Evolutionary conservation across 1,140 invertebrate genomes (phyloP), one percentile per base, ranked within the genome.

Genomic region (Drosophila repleta): DNA sequence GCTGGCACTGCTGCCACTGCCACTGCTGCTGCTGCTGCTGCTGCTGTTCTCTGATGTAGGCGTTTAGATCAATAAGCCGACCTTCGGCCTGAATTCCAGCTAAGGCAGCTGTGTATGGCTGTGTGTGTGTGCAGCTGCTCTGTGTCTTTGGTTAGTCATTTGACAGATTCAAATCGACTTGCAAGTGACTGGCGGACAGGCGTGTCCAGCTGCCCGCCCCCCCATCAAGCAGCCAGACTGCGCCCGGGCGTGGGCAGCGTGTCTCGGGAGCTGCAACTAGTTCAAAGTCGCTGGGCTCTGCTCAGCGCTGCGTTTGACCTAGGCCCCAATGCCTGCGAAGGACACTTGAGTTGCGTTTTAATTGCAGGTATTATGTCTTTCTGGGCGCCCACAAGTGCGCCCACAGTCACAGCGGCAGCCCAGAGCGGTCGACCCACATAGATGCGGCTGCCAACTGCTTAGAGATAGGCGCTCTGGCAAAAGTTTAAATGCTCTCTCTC

Each of bases 341-440:
- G 83, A 79, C 83, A 79, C 83, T 87, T 79, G 75, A 79, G 79
- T 64, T 87, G 79, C 78, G 79, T 88, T 88, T 87, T 88, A 87
- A 87, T 87, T 88, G 83, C 83, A 87, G 84, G 83, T 88, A 88
- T 88, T 88, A 88, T 88, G 84, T 83, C 72, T 84, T 85, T 80
- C 73, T 84, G 57, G 60, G 71, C 63, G 46, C 35, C 52, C 73
- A 80, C 68, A 76, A 85, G 73, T 80, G 76, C 49, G 57, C 51
- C 18, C 32, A 69, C 67, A 65, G 32, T 18, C 29, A 1, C 52
- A 60, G 7, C 29, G 29, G 20, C 6, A 39, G 57, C 45, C 39
- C 39, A 43, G 15, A 18, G 24, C 18, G 45, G 71, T 37, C 73
- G 69, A 68, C 62, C 62, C 72, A 81, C 68, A 56, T 76, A 79